Evolutionary conservation across 1,140 invertebrate species (phyloP), one percentile per base, ranked within the genome.

Genomic region (Aleiodes sp.): DNA sequence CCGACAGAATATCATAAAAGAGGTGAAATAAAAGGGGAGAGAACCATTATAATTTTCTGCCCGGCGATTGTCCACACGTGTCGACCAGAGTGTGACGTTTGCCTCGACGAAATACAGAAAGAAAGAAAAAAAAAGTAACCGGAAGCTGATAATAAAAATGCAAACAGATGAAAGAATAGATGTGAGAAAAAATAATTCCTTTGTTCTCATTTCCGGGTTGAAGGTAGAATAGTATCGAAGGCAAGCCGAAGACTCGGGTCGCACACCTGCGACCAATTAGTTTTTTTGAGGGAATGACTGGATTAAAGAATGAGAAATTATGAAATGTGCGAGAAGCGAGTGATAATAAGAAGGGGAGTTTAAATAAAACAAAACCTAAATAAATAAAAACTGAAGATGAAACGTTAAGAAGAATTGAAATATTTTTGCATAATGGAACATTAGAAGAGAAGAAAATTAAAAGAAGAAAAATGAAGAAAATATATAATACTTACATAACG

Each of bases 391-490:
- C 52, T 39, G 33, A 41, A 35, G 39, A 57, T 65, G 35, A 69
- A 67, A 74, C 43, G 59, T 65, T 69, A 67, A 71, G 75, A 60
- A 73, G 56, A 80, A 70, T 76, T 76, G 73, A 78, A 73, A 78
- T 82, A 82, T 81, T 81, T 82, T 82, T 82, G 73, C 80, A 81
- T 79, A 76, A 76, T 73, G 72, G 67, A 77, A 75, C 65, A 41
- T 74, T 69, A 64, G 68, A 70, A 56, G 71, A 46, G 35, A 69
- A 56, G 71, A 35, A 57, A 67, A 68, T 65, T 65, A 69, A 65
- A 70, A 39, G 52, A 71, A 70, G 68, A 63, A 63, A 21, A 39
- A 57, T 41, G 62, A 71, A 39, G 68, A 70, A 61, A 67, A 76
- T 78, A 77, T 75, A 78, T 77, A 73, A 79, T 77, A 76, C 67